Evolutionary conservation across 1,140 invertebrate genomes (phyloP).

Genomic region (Idris sp.): DNA sequence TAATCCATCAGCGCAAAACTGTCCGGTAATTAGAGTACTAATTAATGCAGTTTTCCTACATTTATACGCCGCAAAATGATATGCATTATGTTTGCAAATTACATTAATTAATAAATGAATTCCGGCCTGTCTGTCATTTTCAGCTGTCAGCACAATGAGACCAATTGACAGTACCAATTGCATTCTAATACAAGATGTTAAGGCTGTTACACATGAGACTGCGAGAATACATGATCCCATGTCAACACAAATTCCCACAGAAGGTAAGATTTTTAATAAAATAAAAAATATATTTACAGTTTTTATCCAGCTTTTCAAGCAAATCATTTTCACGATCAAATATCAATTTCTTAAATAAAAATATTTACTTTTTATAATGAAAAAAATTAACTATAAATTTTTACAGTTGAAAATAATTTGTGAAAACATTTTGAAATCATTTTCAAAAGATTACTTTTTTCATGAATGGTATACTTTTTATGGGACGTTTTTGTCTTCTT

Average conservation of each 20-base stretch:
- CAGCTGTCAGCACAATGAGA: conserved; percentile 92
- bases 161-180: conserved; percentile 90
- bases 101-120: conserved; percentile 38
- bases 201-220: conserved; percentile 88
- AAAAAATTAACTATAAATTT: too few species aligned
- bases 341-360: too few species aligned
- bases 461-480: too few species aligned
- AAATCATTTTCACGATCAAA: too few species aligned
- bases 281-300: too few species aligned
- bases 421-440: too few species aligned
- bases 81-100: conserved; percentile 11
- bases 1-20: conserved; percentile 43
- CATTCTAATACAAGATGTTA: conserved; percentile 92
- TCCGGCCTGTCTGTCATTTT: conserved; percentile 72
- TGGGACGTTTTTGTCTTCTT: too few species aligned
- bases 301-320: too few species aligned
- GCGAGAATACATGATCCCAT: conserved; percentile 85
- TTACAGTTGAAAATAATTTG: too few species aligned
- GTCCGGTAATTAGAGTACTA: conserved; percentile 46
- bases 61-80: conserved; percentile 26
- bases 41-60: conserved; percentile 43
- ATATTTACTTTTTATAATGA: too few species aligned
- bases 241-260: conserved; percentile 85
- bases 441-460: too few species aligned
- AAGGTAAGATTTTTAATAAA: conserved; percentile 84